Conservation (phyloP, 37 sponge, comb jelly and placozoan species). For the Axinella damicornis region DNA sequence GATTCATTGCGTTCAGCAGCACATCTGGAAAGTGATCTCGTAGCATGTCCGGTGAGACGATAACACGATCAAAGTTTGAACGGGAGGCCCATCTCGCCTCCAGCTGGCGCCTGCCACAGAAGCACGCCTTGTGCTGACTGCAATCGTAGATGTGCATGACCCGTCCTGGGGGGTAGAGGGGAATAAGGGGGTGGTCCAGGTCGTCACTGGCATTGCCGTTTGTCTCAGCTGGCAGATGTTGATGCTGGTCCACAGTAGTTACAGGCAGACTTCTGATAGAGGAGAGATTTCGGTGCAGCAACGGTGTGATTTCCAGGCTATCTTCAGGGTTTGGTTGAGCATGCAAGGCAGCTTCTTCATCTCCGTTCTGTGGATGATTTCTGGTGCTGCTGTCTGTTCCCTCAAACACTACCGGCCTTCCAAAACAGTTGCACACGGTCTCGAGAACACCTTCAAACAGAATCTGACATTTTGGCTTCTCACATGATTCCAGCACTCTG, state of each 20-base stretch:
- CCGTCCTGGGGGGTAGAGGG: slow-evolving; percentile 77
- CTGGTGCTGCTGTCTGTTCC: slow-evolving; percentile 6
- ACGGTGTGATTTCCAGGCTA: slow-evolving; percentile 20
- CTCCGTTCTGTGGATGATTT: neutral
- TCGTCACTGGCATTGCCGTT: neutral
- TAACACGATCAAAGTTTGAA: slow-evolving; percentile 57
- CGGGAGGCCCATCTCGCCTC: slow-evolving; percentile 66
- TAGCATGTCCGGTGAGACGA: slow-evolving; percentile 79
- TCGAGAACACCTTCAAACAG: slow-evolving; percentile 78
- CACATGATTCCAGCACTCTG: slow-evolving; percentile 56
- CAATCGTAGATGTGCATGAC: slow-evolving; percentile 75
- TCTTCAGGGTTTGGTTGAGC: neutral
- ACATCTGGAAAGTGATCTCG: slow-evolving; percentile 83
- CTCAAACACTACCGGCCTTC: slow-evolving; percentile 40
- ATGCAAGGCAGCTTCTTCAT: too few relatives aligned
- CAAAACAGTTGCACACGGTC: slow-evolving; percentile 61
- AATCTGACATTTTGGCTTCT: slow-evolving; percentile 86
- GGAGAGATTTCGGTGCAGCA: neutral
- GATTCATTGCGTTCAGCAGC: slow-evolving; percentile 66
- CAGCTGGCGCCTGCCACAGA: slow-evolving; percentile 42
- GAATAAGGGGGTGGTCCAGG: slow-evolving; percentile 1
- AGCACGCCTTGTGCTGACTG: slow-evolving; percentile 9
- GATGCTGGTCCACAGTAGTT: neutral
- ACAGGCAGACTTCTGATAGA: neutral
- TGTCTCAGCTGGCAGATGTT: neutral